A percentile compares a stretch with the other conserved stretches of the same genome.
These are phyloP conservation scores for Solen grandis DNA, from an alignment of 1,140 invertebrate genomes.

Conservation along the genomic window DNA sequence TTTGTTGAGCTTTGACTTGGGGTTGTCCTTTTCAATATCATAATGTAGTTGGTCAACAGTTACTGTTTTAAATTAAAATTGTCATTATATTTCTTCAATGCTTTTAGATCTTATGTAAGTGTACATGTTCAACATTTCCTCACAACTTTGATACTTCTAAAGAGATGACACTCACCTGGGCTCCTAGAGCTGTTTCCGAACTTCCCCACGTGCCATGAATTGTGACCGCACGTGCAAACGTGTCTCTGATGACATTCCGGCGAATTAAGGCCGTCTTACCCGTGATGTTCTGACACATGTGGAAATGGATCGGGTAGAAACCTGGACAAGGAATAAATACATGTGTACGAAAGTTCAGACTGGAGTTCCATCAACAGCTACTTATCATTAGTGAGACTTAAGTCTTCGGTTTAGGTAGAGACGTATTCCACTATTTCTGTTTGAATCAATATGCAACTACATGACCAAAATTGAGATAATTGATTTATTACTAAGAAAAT, in stretches of 20 bases:
- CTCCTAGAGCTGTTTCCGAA: constrained; percentile 18
- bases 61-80: not conserved
- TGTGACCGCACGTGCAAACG: constrained; percentile 64
- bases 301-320: constrained; percentile 67
- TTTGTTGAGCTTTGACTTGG: too few relatives aligned
- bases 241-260: constrained; percentile 56
- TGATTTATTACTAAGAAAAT: too few relatives aligned
- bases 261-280: constrained; percentile 50
- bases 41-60: not conserved
- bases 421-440: not conserved
- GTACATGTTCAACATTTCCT: not conserved
- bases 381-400: not conserved
- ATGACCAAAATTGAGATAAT: too few relatives aligned
- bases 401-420: not conserved
- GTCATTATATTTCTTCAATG: not conserved
- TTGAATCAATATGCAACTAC: too few relatives aligned
- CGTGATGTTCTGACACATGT: constrained; percentile 62
- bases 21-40: too few relatives aligned
- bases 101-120: not conserved
- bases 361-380: not conserved
- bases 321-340: constrained; percentile 37
- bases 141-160: not conserved
- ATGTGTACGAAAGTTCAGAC: not conserved
- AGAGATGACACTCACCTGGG: constrained; percentile 39
- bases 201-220: constrained; percentile 59